Evolutionary conservation across 30 jellyfish, hydroid and myxozoan species (phyloP), one percentile per base, ranked within the genome.

Genomic region (Hydra vulgaris): DNA sequence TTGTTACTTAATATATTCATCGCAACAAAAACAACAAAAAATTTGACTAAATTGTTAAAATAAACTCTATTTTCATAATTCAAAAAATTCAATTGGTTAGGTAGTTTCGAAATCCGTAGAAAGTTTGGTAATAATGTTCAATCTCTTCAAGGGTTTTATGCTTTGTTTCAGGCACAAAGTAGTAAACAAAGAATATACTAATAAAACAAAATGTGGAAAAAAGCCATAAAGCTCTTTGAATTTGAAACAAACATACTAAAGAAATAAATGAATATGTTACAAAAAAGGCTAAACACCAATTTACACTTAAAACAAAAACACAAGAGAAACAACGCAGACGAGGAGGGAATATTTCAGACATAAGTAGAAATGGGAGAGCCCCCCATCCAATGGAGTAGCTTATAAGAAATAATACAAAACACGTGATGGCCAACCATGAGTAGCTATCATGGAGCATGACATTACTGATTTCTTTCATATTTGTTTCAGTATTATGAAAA

Each of bases 331-430:
- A 81, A 25, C 55, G 54, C n/a, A 81, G 22, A 26, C 79, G 78
- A 1, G 79, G 78, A 7, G 84, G 84, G 21, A 76, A 76, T 1
- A 76, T 18, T 76, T 76, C 84, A 25, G 84, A 76, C 84, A 76
- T 76, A 21, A 76, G 78, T 25, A 76, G 26, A 81, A 81, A 76
- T 7, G 84, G 84, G 26, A 76, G 61, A 7, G 84, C 81, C 15
- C 84, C 84, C 84, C 84, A 76, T 8, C 84, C 84, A 5, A 76
- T 5, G 4, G 84, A 76, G 80, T 25, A 76, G 15, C 18, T 18
- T 5, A 52, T 77, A 1, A 76, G 23, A n/a, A 8, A 76, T 1
- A 26, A 7, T 1, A 76, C 79, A 24, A 76, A 23, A n/a, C 79
- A 76, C 25, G 23, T 5, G 12, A 76, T 22, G 23, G 84, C 40